These are phyloP conservation scores for Penaeus chinensis DNA, from an alignment of 1,140 invertebrate species.

Conservation along the genomic window DNA sequence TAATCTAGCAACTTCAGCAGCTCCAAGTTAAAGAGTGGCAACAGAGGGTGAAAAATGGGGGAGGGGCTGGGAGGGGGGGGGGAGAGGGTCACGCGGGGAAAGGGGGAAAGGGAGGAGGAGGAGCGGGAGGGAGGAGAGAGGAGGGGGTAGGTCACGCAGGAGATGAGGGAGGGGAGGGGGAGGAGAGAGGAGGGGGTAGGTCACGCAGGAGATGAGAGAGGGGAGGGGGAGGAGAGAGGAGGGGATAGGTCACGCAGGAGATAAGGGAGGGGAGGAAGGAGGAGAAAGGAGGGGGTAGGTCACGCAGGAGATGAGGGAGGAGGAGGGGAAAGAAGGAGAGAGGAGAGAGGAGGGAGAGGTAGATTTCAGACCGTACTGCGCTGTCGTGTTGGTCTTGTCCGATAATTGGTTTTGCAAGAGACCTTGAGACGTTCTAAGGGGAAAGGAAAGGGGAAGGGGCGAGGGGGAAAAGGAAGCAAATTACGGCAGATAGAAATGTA, in stretches of 20 bases:
- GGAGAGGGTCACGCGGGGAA: too few relatives aligned
- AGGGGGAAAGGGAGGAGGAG: too few relatives aligned
- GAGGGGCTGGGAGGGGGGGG: background rate
- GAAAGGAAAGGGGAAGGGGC: background rate
- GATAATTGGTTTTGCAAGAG: too few relatives aligned
- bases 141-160: too few relatives aligned
- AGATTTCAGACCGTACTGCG: too few relatives aligned
- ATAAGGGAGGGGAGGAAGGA: background rate
- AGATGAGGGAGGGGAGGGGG: too few relatives aligned
- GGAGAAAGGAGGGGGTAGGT: background rate
- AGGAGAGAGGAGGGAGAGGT: background rate
- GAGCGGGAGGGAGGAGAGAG: too few relatives aligned
- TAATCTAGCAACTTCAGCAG: slow-evolving; percentile 39
- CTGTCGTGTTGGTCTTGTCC: too few relatives aligned
- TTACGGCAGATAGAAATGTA: too few relatives aligned
- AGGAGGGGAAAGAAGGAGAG: background rate
- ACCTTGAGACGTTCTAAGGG: too few relatives aligned
- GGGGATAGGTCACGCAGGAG: too few relatives aligned
- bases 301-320: background rate
- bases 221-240: background rate
- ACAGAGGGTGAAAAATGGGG: background rate
- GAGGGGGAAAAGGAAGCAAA: background rate
- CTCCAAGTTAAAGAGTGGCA: slow-evolving; percentile 25
- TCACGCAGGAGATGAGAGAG: too few relatives aligned
- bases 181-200: background rate